Evolutionary conservation across 2,113 vertebrate species (phyloP), one percentile per base, ranked within the genome.

Genomic region (Crotalus horridus): DNA sequence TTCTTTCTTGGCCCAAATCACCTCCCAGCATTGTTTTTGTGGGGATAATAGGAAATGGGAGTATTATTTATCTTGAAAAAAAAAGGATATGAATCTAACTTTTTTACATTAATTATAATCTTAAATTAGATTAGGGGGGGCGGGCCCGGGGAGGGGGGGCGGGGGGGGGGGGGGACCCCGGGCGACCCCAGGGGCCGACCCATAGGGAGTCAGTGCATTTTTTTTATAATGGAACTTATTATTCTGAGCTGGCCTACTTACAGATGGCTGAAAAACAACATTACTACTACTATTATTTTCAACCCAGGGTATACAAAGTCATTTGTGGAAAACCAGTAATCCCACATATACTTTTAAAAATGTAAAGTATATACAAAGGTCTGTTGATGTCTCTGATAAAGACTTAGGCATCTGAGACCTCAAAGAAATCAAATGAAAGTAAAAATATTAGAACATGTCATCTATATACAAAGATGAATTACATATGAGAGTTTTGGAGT

Each of bases 301-400:
- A 91, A 88, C 88, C 93, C 61, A 92, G 91, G 91, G 94, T 92
- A 91, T 69, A 56, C 8, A 54, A 48, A 89, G 93, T 88, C 91
- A 94, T 0, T 0, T 51, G 4, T 87, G 94, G 90, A 92, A 94
- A 2, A 33, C 29, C 53, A 94, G 85, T 0, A 0, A 88, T 89
- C 17, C 24, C 87, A 89, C 15, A 81, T 61, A 89, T 17, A 48
- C 24, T 10, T 89, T 81, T 21, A 46, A 33, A 55, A 56, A 10
- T 29, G 43, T 69, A 21, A 9, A 74, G 13, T n/a, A 17, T 87
- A 89, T 17, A 33, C 54, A 12, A 2, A 26, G 55, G 4, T 92
- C 33, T n/a, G 48, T 69, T 39, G 29, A 92, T 46, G 8, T 88
- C 33, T 88, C 51, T 74, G 58, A 81, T 54, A 64, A 88, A 88